These are phyloP conservation scores for Doryteuthis pealeii DNA, from an alignment of 1,140 invertebrate species.

Conservation along the genomic window DNA sequence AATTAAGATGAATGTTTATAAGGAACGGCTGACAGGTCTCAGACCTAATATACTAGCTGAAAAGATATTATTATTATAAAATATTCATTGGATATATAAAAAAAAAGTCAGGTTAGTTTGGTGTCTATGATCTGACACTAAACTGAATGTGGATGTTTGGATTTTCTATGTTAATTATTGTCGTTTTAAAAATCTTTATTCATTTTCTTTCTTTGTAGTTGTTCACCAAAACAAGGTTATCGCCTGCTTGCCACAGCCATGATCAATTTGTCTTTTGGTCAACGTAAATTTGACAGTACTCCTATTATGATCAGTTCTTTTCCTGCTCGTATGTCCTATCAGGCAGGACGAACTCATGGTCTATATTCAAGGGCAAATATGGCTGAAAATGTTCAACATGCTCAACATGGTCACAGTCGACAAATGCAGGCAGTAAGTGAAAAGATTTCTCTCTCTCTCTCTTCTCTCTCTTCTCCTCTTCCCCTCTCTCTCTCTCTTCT, in stretches of 20 bases:
- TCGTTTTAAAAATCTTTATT: too few species aligned
- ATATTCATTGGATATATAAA: too few species aligned
- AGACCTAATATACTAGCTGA: too few species aligned
- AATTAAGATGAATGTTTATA: too few species aligned
- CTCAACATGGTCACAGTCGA: background rate
- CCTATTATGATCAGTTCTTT: background rate
- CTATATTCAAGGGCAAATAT: background rate
- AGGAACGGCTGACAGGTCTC: too few species aligned
- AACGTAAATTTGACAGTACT: conserved; percentile 35
- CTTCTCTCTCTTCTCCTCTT: background rate
- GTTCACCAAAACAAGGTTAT: conserved; percentile 59
- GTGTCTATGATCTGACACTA: too few species aligned
- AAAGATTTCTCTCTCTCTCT: background rate
- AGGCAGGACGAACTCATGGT: background rate
- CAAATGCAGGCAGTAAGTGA: background rate
- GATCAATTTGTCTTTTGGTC: conserved; percentile 66
- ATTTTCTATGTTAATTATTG: too few species aligned
- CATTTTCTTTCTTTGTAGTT: conserved; percentile 31
- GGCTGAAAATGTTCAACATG: background rate
- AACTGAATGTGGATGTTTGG: too few species aligned
- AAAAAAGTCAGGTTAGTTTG: too few species aligned
- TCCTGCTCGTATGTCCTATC: background rate
- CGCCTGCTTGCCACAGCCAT: conserved; percentile 64
- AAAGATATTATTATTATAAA: too few species aligned
- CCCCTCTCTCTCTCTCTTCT: background rate